phyloP scores from a whole-genome alignment of 2,888 invertebrate genomes.

The Athalia cordata region DNA sequence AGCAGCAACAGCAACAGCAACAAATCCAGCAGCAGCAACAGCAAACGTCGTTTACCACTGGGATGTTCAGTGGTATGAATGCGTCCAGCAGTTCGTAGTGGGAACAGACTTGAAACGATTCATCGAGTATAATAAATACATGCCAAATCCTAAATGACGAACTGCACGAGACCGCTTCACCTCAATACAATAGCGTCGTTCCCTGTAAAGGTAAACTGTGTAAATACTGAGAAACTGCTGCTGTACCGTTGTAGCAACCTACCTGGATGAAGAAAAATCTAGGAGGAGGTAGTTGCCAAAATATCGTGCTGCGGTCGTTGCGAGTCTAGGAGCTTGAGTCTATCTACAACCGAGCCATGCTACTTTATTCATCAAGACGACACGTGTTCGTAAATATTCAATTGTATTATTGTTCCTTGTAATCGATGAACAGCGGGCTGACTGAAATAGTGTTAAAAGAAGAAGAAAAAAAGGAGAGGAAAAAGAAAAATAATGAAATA shows the following conservation, averaged over 20 bases:
- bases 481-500: slow-evolving; percentile 41
- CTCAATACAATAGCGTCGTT: no score
- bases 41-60: slow-evolving; percentile 76
- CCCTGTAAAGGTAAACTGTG: neutral
- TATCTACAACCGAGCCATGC: slow-evolving; percentile 56
- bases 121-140: slow-evolving; percentile 66
- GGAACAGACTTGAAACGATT: slow-evolving; percentile 65
- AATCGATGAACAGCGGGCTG: slow-evolving; percentile 67
- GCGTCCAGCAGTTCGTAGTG: slow-evolving; percentile 83
- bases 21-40: slow-evolving; percentile 74
- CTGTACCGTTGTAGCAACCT: slow-evolving; percentile 20
- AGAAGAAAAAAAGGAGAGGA: neutral
- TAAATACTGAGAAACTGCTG: slow-evolving; percentile 24
- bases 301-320: slow-evolving; percentile 49
- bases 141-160: slow-evolving; percentile 71
- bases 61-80: slow-evolving; percentile 82
- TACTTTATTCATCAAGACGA: slow-evolving; percentile 62
- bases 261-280: slow-evolving; percentile 37
- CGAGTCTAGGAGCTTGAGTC: slow-evolving; percentile 60
- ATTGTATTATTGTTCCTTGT: slow-evolving; percentile 73
- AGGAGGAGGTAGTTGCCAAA: slow-evolving; percentile 54
- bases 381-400: slow-evolving; percentile 71
- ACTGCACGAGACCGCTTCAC: slow-evolving; percentile 56
- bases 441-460: slow-evolving; percentile 60
- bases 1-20: slow-evolving; percentile 77